These are phyloP conservation scores for Netelia inedita DNA, from an alignment of 2,888 invertebrate genomes.

Conservation along the genomic window DNA sequence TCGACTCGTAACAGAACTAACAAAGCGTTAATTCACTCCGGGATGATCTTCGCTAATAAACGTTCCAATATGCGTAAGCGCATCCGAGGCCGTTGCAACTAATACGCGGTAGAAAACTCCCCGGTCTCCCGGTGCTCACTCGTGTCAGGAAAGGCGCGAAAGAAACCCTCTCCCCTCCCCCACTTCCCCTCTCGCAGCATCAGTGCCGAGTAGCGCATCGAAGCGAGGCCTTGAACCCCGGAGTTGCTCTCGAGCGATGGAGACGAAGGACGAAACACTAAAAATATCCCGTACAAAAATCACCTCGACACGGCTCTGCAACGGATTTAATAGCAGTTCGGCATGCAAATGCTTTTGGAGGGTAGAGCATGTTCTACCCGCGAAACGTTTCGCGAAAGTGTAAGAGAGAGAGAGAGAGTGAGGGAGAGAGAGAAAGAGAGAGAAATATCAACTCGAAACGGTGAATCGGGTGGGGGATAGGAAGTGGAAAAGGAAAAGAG, in stretches of 20 bases:
- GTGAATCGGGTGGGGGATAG: constrained; percentile 49
- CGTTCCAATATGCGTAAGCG: not conserved
- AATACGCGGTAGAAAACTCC: constrained; percentile 57
- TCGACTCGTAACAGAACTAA: too few species aligned
- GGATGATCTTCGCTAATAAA: not conserved
- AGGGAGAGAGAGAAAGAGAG: not conserved
- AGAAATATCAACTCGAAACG: constrained; percentile 30
- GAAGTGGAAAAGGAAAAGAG: constrained; percentile 37
- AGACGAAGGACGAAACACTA: constrained; percentile 81
- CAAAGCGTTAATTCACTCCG: not conserved
- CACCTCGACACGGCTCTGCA: constrained; percentile 76
- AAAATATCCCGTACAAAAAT: constrained; percentile 80
- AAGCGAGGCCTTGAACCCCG: constrained; percentile 80
- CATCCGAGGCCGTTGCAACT: constrained; percentile 44
- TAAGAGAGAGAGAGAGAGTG: constrained; percentile 54
- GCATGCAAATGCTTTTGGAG: constrained; percentile 77
- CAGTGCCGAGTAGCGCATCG: constrained; percentile 66
- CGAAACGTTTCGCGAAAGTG: constrained; percentile 62
- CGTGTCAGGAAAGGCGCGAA: constrained; percentile 68
- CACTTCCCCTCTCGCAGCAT: not conserved
- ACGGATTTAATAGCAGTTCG: constrained; percentile 78
- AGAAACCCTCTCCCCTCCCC: constrained; percentile 32
- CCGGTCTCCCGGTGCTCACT: constrained; percentile 44
- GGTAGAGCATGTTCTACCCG: constrained; percentile 67
- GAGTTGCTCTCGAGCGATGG: constrained; percentile 69